Base-by-base conservation (phyloP, 2,797 vertebrate genomes). In the Gymnodraco acuticeps region DNA sequence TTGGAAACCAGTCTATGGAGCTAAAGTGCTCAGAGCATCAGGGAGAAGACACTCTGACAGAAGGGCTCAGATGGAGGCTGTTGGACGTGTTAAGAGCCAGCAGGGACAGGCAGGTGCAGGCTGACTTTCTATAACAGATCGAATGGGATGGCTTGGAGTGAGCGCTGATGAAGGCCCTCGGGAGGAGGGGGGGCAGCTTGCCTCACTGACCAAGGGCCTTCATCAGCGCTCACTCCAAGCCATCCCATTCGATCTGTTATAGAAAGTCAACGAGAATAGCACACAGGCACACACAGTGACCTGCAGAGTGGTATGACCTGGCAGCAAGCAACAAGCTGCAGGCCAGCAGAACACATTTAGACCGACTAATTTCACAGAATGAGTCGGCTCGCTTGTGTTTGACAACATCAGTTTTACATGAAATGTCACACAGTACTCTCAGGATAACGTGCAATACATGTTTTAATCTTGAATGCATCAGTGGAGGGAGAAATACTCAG, bases 91-190 rank as follows among this genome's bases (percentile, higher is more conserved):
- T 70, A 20, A 68, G 78, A 53, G 60, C 70, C 54, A 71, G 83
- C 19, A 58, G 33, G 71, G 59, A 69, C 20, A 63, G 66, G 43
- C 87, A 89, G 33, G 73, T 87, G 50, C 78, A 87, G 63, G 4
- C 20, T 42, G 4, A 3, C 15, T 93, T 94, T 80, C 59, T 87
- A 2, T 55, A 91, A 52, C 27, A 69, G 92, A 90, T 77, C 0
- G 45, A 27, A 15, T 92, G 46, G 53, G 47, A 47, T 70, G 23
- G 6, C 52, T 9, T 11, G n/a, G 82, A 92, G 10, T 74, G 80
- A 33, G 76, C 81, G 47, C 70, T 85, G 73, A 84, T 90, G 61
- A 86, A 74, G 12, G 50, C 43, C 17, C 88, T 94, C 54, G 33
- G 33, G 33, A 2, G 1, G 33, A 9, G 8, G 85, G 42, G 69